A percentile compares a stretch with the other conserved stretches of the same genome.
These are phyloP conservation scores for Lagopus leucura DNA, from an alignment of 2,113 vertebrate genomes.

Conservation along the genomic window DNA sequence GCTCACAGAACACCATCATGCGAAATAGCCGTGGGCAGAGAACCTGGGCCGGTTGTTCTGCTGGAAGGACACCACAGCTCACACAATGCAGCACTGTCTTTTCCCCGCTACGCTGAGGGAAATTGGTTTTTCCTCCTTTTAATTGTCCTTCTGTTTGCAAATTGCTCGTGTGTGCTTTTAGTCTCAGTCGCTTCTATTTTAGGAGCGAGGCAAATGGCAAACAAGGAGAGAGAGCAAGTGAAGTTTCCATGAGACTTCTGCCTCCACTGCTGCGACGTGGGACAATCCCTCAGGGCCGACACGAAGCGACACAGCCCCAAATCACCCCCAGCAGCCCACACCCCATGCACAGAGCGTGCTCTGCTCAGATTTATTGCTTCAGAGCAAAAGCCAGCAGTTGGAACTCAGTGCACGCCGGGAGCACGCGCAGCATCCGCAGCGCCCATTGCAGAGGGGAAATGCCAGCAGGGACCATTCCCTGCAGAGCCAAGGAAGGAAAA, in stretches of 20 bases:
- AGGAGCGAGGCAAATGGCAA: conserved; percentile 1
- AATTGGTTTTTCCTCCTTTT: background rate
- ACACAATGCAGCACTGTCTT: background rate
- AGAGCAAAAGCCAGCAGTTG: background rate
- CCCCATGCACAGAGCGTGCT: background rate
- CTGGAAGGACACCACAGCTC: background rate
- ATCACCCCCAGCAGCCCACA: background rate
- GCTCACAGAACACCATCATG: background rate
- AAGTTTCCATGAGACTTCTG: background rate
- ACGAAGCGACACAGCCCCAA: fast-evolving
- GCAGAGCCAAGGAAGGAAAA: background rate
- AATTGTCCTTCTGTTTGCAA: conserved; percentile 37
- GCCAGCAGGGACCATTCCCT: background rate
- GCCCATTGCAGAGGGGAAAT: background rate
- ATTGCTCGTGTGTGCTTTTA: background rate
- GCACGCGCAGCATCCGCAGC: background rate
- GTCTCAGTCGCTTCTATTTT: background rate
- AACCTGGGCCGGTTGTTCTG: background rate
- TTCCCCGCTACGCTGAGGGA: background rate
- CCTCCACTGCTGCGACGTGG: background rate
- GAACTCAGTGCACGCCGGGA: fast-evolving
- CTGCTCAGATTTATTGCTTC: fast-evolving
- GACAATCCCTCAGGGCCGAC: background rate
- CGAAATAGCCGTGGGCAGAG: background rate
- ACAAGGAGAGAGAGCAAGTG: background rate